Percentiles rank a stretch among this genome's conserved stretches.
Evolutionary conservation across 2,797 vertebrate species (phyloP).

Genomic region (Petrocephalus sullivani): DNA sequence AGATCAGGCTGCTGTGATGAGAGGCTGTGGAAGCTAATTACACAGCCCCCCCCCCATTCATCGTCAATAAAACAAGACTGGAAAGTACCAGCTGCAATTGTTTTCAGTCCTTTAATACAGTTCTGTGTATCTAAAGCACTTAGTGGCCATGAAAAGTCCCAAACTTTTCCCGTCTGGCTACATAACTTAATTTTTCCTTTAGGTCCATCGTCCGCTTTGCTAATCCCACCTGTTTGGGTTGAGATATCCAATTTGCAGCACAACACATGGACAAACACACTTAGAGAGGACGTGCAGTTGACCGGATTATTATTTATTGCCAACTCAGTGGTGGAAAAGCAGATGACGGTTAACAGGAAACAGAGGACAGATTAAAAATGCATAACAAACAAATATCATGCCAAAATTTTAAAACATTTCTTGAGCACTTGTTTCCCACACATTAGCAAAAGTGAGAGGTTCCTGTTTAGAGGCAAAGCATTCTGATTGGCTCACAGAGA

Average conservation of each 20-base stretch:
- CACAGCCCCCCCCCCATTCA: neutral
- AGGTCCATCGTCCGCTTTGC: neutral
- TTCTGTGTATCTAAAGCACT: neutral
- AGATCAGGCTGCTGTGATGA: no score
- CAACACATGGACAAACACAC: neutral
- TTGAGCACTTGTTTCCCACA: neutral
- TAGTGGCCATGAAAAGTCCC: neutral
- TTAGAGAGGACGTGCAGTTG: neutral
- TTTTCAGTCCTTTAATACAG: neutral
- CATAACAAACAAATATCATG: neutral
- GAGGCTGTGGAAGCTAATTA: neutral
- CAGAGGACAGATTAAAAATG: constrained; percentile 7
- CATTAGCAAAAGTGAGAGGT: neutral
- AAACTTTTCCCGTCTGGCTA: neutral
- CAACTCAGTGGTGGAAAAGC: neutral
- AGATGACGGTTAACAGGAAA: neutral
- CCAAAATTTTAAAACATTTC: neutral
- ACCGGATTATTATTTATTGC: neutral
- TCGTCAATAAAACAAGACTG: neutral
- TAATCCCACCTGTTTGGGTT: neutral
- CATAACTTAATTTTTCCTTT: neutral
- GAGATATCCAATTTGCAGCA: neutral
- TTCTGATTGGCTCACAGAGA: neutral
- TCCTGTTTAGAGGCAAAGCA: neutral
- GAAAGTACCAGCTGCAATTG: constrained; percentile 8